Conservation (phyloP, 2,113 vertebrate species). For the Brachyistius frenatus region DNA sequence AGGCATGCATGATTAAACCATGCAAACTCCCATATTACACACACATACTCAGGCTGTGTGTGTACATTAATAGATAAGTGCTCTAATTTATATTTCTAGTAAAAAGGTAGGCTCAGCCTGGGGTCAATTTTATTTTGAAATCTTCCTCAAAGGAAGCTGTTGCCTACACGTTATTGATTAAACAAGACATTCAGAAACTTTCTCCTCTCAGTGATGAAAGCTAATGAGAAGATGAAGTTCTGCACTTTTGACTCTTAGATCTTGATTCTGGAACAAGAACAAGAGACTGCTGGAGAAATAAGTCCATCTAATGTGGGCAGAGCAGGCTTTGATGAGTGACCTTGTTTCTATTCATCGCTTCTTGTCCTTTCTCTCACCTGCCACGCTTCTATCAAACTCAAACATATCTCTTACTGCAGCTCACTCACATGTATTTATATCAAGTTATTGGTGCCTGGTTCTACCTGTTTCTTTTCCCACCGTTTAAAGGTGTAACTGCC, state of each 20-base stretch:
- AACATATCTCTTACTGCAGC: slow-evolving; percentile 20
- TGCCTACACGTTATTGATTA: slow-evolving; percentile 55
- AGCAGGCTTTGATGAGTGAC: slow-evolving; percentile 55
- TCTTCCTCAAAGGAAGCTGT: slow-evolving; percentile 42
- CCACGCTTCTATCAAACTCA: slow-evolving; percentile 14
- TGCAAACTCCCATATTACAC: not conserved
- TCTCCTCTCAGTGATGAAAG: too few species aligned
- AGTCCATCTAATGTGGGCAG: slow-evolving; percentile 37
- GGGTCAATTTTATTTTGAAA: slow-evolving; percentile 49
- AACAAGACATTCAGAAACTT: slow-evolving; percentile 30
- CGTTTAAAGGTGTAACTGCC: too few species aligned
- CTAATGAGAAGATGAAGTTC: too few species aligned
- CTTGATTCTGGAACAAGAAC: slow-evolving; percentile 10
- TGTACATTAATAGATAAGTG: slow-evolving; percentile 30
- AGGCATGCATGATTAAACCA: slow-evolving; percentile 26
- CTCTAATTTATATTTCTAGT: slow-evolving; percentile 47
- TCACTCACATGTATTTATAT: slow-evolving; percentile 4
- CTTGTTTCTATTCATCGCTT: slow-evolving; percentile 33
- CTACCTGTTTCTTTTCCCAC: too few species aligned
- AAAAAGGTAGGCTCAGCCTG: slow-evolving; percentile 38
- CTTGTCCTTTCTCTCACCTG: slow-evolving; percentile 38
- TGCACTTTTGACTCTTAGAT: not conserved
- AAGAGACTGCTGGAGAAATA: slow-evolving; percentile 32
- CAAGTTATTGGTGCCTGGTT: too few species aligned
- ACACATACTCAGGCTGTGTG: slow-evolving; percentile 4